A percentile compares a stretch with the other conserved stretches of the same genome.
Conservation (phyloP, 1,140 invertebrate species). For the Penaeus indicus region DNA sequence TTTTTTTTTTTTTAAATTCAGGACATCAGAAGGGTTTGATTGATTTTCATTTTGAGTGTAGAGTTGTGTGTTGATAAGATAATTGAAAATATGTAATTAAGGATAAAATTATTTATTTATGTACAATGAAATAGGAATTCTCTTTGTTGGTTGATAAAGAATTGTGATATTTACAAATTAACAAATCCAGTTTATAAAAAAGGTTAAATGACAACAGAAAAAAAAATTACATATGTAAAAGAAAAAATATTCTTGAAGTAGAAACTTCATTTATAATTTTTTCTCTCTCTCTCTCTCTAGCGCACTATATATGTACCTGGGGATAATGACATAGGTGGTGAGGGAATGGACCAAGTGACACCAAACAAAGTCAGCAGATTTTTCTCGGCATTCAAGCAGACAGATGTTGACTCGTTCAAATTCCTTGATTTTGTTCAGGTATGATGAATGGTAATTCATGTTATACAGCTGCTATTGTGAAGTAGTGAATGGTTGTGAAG, state of each 20-base stretch:
- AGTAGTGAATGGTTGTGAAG: neutral
- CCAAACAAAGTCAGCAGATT: slow-evolving; percentile 82
- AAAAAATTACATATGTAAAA: too few species aligned
- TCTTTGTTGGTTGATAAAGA: too few species aligned
- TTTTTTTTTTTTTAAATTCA: too few species aligned
- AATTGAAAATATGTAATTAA: too few species aligned
- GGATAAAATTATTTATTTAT: too few species aligned
- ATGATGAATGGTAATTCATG: slow-evolving; percentile 12
- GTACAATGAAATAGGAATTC: too few species aligned
- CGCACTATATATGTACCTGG: slow-evolving; percentile 81
- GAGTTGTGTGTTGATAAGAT: too few species aligned
- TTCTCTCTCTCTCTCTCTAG: neutral
- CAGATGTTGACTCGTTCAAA: slow-evolving; percentile 38
- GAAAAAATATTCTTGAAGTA: neutral
- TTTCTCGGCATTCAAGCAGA: slow-evolving; percentile 72
- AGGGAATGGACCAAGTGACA: slow-evolving; percentile 81
- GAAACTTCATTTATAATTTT: neutral
- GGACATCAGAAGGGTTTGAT: too few species aligned
- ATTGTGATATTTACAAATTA: too few species aligned
- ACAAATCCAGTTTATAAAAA: too few species aligned
- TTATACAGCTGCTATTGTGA: neutral
- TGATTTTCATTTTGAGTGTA: too few species aligned
- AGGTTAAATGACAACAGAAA: too few species aligned
- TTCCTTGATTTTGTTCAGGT: slow-evolving; percentile 57
- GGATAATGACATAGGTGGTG: slow-evolving; percentile 96